Evolutionary conservation across 2,113 vertebrate species (phyloP).

Genomic region (Heliornis fulica): DNA sequence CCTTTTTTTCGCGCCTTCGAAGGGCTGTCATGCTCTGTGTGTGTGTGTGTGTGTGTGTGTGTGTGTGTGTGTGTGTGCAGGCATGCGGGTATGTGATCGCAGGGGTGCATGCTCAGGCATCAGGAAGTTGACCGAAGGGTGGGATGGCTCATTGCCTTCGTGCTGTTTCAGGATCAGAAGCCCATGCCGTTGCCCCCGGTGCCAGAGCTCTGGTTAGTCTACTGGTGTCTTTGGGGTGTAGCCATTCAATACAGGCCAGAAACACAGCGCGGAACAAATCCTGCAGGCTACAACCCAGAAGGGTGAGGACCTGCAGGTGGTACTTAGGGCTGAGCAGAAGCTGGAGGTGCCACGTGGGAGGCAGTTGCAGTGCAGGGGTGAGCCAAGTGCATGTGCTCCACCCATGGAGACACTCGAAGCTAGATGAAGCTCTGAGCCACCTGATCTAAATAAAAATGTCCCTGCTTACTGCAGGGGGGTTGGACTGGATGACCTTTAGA

Average conservation of each 20-base stretch:
- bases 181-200: accelerated
- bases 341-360: neutral
- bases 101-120: neutral
- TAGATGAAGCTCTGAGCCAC: too few species aligned
- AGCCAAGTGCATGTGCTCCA: neutral
- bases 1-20: neutral
- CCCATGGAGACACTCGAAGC: too few species aligned
- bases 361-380: neutral
- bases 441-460: too few species aligned
- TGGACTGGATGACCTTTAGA: too few species aligned
- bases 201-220: neutral
- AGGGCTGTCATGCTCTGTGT: neutral
- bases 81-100: accelerated
- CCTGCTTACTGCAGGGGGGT: too few species aligned
- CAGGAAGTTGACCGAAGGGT: neutral
- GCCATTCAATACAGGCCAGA: neutral
- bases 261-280: neutral
- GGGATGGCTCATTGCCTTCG: neutral
- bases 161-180: neutral
- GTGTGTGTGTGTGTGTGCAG: neutral
- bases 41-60: too few species aligned
- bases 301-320: neutral
- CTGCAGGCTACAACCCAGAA: neutral
- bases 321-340: accelerated
- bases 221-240: neutral